Evolutionary conservation across 2,888 invertebrate genomes (phyloP).

Genomic region (Diaperis boleti): DNA sequence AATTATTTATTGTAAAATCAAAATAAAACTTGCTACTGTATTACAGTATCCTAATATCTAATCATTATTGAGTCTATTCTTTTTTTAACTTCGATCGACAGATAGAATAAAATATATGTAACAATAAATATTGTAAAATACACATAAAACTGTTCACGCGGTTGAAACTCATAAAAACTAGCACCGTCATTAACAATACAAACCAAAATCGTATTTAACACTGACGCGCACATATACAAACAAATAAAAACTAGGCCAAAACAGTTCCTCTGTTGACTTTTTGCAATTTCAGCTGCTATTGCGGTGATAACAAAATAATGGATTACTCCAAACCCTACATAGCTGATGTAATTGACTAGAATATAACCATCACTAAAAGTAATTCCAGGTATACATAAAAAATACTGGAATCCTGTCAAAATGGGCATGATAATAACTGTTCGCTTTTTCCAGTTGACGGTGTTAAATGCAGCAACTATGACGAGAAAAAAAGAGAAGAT

Average conservation of each 20-base stretch:
- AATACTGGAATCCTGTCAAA: constrained; percentile 15
- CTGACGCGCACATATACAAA: constrained; percentile 3
- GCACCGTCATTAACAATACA: constrained; percentile 11
- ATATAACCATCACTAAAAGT: constrained; percentile 1
- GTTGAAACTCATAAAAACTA: neutral
- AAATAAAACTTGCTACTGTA: too few relatives aligned
- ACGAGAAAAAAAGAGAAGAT: constrained; percentile 2
- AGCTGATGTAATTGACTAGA: constrained; percentile 6
- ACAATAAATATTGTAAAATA: constrained; percentile 13
- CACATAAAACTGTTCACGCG: constrained; percentile 13
- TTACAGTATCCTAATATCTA: neutral
- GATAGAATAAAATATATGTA: constrained; percentile 5
- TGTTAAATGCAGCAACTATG: constrained; percentile 4
- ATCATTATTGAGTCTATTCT: constrained; percentile 2
- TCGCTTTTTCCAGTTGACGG: constrained; percentile 11
- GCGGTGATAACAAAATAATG: constrained; percentile 20
- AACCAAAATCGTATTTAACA: constrained; percentile 11
- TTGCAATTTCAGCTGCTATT: constrained; percentile 18
- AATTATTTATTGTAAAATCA: too few relatives aligned
- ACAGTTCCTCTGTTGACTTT: constrained; percentile 6
- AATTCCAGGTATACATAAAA: constrained; percentile 8
- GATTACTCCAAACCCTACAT: constrained; percentile 6
- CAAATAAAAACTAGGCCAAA: constrained; percentile 19
- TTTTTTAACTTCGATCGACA: constrained; percentile 1
- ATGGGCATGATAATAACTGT: constrained; percentile 7